These are phyloP conservation scores for Drosophila anomelani DNA, from an alignment of 2,888 invertebrate genomes.

Conservation along the genomic window DNA sequence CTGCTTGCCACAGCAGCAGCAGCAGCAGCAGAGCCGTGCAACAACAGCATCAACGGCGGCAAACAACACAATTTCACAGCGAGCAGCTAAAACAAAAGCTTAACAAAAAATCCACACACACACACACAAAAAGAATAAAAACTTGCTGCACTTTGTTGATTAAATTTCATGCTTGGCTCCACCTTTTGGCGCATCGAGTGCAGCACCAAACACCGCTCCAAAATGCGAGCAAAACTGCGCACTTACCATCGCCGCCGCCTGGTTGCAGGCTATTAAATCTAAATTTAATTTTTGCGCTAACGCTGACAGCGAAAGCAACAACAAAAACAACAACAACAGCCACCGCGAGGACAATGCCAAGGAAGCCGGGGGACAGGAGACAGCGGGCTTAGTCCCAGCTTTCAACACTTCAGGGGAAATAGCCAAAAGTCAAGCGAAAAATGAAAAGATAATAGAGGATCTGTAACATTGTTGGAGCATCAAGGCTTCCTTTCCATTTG, in stretches of 20 bases:
- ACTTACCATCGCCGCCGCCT: neutral
- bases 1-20: constrained; percentile 48
- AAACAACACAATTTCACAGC: constrained; percentile 49
- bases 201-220: constrained; percentile 40
- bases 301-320: constrained; percentile 39
- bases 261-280: constrained; percentile 56
- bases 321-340: constrained; percentile 5
- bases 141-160: constrained; percentile 74
- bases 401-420: constrained; percentile 20
- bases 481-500: neutral
- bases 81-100: constrained; percentile 42
- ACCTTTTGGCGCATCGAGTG: constrained; percentile 54
- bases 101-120: constrained; percentile 16
- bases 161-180: constrained; percentile 71
- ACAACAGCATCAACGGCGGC: constrained; percentile 30
- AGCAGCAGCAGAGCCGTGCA: constrained; percentile 4
- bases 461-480: constrained; percentile 23
- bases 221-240: constrained; percentile 38
- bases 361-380: constrained; percentile 16
- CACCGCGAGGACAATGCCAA: constrained; percentile 31
- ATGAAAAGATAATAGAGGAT: constrained; percentile 37
- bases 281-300: constrained; percentile 61
- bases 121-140: constrained; percentile 39
- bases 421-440: constrained; percentile 43
- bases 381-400: constrained; percentile 34